Evolutionary conservation across 2,113 vertebrate genomes (phyloP).

Genomic region (Ibidorhyncha struthersii): DNA sequence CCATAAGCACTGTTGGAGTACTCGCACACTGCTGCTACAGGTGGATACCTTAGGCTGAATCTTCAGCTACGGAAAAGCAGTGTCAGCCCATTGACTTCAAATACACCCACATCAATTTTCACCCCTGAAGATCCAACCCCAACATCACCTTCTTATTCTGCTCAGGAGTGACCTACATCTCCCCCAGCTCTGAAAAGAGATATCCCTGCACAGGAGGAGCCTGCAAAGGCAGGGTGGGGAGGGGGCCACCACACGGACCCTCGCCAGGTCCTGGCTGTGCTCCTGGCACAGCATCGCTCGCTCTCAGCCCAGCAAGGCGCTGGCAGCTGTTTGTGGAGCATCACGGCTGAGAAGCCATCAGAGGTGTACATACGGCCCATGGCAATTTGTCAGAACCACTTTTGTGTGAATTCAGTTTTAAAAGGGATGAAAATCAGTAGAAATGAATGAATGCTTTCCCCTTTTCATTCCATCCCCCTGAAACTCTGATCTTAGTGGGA

Average conservation of each 20-base stretch:
- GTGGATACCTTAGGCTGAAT: not conserved
- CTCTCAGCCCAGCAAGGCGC: not conserved
- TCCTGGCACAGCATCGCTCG: not conserved
- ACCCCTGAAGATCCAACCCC: not conserved
- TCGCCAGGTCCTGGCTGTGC: rapidly evolving
- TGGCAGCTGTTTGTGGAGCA: not conserved
- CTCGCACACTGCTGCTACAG: not conserved
- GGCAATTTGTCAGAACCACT: not conserved
- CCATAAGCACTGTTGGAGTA: not conserved
- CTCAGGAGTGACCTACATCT: not conserved
- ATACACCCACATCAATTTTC: not conserved
- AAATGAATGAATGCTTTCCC: not conserved
- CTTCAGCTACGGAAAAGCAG: not conserved
- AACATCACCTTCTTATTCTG: not conserved
- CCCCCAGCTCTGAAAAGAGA: not conserved
- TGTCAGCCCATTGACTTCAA: not conserved
- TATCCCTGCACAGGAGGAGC: not conserved
- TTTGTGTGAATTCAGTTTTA: not conserved
- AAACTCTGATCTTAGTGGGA: not conserved
- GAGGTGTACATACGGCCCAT: rapidly evolving
- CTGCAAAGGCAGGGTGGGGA: not conserved
- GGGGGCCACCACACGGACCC: rapidly evolving
- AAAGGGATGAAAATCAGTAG: too few species aligned
- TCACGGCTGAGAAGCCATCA: not conserved
- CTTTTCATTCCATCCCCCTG: not conserved